These are phyloP conservation scores for Tangara arthus DNA, from an alignment of 2,797 vertebrate species.

Conservation along the genomic window DNA sequence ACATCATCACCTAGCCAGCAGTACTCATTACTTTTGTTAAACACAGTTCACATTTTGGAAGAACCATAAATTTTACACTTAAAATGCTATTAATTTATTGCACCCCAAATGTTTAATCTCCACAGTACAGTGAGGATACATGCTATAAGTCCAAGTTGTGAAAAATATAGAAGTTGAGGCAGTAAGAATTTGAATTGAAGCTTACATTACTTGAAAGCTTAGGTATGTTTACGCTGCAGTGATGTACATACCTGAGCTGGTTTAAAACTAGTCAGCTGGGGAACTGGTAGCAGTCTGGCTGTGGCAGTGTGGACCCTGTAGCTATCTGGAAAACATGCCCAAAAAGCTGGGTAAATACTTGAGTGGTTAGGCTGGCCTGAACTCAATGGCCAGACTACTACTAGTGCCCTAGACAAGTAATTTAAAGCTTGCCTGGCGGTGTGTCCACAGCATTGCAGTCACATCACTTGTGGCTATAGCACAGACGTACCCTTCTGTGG, in stretches of 20 bases:
- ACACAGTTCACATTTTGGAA: not conserved
- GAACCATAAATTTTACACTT: not conserved
- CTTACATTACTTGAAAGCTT: not conserved
- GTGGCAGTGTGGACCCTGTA: not conserved
- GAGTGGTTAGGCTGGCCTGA: not conserved
- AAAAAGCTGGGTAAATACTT: not conserved
- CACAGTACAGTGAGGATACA: not conserved
- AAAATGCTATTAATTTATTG: not conserved
- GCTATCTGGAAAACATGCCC: not conserved
- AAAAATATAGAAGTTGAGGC: not conserved
- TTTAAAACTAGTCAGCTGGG: not conserved
- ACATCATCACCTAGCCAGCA: not conserved
- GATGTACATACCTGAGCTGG: not conserved
- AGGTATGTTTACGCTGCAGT: not conserved
- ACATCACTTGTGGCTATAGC: not conserved
- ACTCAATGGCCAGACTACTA: not conserved
- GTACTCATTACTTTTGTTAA: not conserved
- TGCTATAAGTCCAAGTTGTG: not conserved
- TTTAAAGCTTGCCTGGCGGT: not conserved
- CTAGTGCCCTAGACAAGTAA: not conserved
- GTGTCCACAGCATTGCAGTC: not conserved
- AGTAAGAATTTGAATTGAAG: not conserved
- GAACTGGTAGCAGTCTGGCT: not conserved
- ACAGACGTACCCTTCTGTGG: not conserved
- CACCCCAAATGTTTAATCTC: not conserved